phyloP scores from a whole-genome alignment of 1,140 invertebrate species.

The Paralvinella palmiformis region DNA sequence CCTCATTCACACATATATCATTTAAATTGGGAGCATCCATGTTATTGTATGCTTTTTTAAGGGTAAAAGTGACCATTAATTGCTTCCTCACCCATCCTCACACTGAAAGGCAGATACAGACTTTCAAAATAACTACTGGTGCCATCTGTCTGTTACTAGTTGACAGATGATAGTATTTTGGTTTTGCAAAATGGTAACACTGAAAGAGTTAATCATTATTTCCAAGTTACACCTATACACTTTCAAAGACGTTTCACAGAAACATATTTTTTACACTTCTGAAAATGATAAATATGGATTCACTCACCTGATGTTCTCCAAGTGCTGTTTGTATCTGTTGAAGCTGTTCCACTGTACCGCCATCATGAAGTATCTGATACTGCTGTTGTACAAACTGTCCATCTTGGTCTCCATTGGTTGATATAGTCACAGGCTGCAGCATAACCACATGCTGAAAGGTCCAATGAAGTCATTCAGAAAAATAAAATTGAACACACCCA shows the following conservation, averaged over 20 bases:
- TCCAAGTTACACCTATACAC: background rate
- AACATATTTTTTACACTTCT: background rate
- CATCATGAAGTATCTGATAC: background rate
- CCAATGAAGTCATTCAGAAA: too few relatives aligned
- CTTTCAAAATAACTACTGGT: too few relatives aligned
- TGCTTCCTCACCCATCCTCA: too few relatives aligned
- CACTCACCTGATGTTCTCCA: background rate
- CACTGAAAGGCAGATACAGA: too few relatives aligned
- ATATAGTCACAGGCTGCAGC: background rate
- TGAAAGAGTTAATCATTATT: background rate
- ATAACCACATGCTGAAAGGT: constrained; percentile 11
- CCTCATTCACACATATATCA: too few relatives aligned
- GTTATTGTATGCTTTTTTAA: too few relatives aligned
- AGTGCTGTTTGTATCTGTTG: constrained; percentile 1
- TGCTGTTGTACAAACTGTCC: constrained; percentile 5
- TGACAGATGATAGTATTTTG: background rate
- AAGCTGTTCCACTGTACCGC: background rate
- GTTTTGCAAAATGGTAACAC: background rate
- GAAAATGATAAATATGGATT: too few relatives aligned
- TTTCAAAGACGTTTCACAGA: background rate
- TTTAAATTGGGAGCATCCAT: too few relatives aligned
- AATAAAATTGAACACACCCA: too few relatives aligned
- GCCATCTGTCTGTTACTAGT: background rate
- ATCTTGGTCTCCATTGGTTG: background rate
- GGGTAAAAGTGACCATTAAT: too few relatives aligned